Evolutionary conservation across 2,888 invertebrate species (phyloP).

Genomic region (Euspilapteryx auroguttella): DNA sequence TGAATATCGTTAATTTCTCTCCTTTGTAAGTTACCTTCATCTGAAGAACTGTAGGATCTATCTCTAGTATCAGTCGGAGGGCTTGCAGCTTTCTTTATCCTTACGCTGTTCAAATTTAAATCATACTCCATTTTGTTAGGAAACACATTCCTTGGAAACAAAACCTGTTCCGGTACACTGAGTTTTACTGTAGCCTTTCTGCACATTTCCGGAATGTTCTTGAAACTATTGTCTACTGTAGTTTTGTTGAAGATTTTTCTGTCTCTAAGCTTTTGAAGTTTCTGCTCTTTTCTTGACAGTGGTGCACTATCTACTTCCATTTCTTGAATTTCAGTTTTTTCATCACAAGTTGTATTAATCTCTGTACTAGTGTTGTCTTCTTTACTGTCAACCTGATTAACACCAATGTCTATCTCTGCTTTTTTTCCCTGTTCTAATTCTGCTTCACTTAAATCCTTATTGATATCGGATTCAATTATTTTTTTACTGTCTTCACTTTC

Average conservation of each 20-base stretch:
- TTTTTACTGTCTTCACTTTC: too few species aligned
- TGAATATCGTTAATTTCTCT: too few species aligned
- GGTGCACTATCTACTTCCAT: too few species aligned
- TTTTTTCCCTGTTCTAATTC: too few species aligned
- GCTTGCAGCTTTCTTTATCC: conserved; percentile 11
- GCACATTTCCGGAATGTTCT: conserved; percentile 24
- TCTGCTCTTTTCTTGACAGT: conserved; percentile 9
- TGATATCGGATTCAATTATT: too few species aligned
- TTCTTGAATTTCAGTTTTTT: neutral
- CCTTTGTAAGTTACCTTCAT: too few species aligned
- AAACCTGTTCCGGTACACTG: conserved; percentile 22
- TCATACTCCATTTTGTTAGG: conserved; percentile 25
- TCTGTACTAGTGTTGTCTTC: neutral
- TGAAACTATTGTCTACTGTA: conserved; percentile 16
- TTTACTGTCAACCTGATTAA: neutral
- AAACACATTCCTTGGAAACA: conserved; percentile 26
- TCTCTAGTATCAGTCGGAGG: conserved; percentile 12
- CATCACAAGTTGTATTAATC: neutral
- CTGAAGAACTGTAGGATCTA: conserved; percentile 16
- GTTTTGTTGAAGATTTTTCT: conserved; percentile 14
- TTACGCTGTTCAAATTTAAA: conserved; percentile 22
- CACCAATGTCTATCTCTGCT: too few species aligned
- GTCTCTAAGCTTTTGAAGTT: conserved; percentile 17
- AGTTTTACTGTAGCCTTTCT: conserved; percentile 19
- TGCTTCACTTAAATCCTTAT: too few species aligned